A percentile compares a stretch with the other conserved stretches of the same genome.
phyloP scores from a whole-genome alignment of 2,888 invertebrate genomes.

The Dryococelus australis region DNA sequence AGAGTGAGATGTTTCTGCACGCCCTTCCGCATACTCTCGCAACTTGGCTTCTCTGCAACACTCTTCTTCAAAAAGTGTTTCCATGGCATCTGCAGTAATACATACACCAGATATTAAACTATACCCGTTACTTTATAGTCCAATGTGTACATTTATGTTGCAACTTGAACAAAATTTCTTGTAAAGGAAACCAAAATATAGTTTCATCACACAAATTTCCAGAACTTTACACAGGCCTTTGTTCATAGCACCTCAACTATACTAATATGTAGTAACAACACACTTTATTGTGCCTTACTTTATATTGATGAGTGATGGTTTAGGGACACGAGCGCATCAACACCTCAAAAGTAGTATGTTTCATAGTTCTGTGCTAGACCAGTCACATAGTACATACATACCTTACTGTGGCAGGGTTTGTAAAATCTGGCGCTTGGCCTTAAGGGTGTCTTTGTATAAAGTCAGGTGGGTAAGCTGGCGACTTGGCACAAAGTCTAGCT shows the following conservation, averaged over 20 bases:
- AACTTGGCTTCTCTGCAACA: slow-evolving; percentile 66
- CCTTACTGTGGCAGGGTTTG: too few species aligned
- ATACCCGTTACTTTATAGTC: background rate
- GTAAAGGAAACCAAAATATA: background rate
- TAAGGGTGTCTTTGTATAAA: too few species aligned
- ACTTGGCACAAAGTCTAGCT: too few species aligned
- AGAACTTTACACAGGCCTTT: background rate
- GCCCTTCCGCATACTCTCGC: slow-evolving; percentile 67
- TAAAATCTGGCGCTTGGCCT: too few species aligned
- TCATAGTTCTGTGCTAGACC: too few species aligned
- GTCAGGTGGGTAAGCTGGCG: too few species aligned
- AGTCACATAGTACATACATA: too few species aligned
- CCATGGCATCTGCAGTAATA: slow-evolving; percentile 67
- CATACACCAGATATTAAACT: background rate
- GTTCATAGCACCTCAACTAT: background rate
- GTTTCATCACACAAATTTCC: background rate
- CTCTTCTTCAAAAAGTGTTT: slow-evolving; percentile 72
- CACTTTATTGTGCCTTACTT: too few species aligned
- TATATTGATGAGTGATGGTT: too few species aligned
- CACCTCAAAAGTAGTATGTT: too few species aligned
- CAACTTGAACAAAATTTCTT: background rate
- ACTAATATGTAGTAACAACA: too few species aligned
- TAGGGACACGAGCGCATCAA: too few species aligned
- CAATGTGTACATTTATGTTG: background rate
- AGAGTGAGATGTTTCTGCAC: slow-evolving; percentile 64